phyloP scores from a whole-genome alignment of 2,888 invertebrate species.

The Atethmia centrago region DNA sequence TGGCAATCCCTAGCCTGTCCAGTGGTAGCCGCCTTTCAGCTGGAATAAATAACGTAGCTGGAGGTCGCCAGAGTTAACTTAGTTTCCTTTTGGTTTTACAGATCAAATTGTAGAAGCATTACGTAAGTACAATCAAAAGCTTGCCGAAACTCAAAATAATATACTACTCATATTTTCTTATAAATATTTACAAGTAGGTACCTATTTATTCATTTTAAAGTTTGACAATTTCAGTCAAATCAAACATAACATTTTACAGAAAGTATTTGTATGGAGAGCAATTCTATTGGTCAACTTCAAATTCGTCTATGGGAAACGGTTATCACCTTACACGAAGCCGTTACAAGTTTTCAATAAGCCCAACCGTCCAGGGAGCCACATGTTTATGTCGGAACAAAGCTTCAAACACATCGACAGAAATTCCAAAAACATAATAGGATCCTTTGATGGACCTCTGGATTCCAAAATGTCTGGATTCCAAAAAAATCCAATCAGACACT shows the following conservation, averaged over 20 bases:
- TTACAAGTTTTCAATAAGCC: background rate
- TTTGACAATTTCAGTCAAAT: background rate
- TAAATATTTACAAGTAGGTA: background rate
- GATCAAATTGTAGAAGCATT: background rate
- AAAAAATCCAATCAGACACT: conserved; percentile 66
- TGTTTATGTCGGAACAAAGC: conserved; percentile 19
- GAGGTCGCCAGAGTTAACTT: background rate
- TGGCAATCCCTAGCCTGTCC: background rate
- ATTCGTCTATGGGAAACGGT: background rate
- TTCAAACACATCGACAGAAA: conserved; percentile 28
- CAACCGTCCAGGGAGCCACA: conserved; percentile 5
- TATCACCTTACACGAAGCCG: background rate
- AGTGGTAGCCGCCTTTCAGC: background rate
- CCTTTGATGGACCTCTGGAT: conserved; percentile 52
- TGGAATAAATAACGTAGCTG: background rate
- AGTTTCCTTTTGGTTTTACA: background rate
- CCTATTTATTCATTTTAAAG: background rate
- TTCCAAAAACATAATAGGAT: conserved; percentile 50
- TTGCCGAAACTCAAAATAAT: background rate
- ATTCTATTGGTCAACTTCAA: background rate
- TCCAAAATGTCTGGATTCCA: conserved; percentile 40
- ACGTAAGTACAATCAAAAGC: background rate
- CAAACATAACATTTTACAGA: background rate
- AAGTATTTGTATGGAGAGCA: background rate
- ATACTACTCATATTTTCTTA: background rate